phyloP scores from a whole-genome alignment of 2,797 vertebrate genomes.

The Ptychobarbus kaznakovi region DNA sequence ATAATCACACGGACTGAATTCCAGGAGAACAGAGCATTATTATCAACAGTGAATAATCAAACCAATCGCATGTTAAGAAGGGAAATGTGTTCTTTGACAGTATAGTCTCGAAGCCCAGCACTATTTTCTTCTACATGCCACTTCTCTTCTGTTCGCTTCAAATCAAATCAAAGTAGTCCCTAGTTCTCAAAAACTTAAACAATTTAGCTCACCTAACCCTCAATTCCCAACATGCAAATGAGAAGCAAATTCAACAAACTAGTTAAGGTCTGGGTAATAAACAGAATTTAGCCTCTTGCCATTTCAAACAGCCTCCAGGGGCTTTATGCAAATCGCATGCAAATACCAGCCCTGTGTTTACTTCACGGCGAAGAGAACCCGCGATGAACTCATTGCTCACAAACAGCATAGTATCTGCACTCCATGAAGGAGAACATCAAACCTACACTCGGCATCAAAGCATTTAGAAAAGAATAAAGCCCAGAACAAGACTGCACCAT shows the following conservation, averaged over 20 bases:
- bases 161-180: conserved; percentile 54
- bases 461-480: background rate
- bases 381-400: background rate
- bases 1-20: too few species aligned
- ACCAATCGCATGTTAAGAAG: conserved; percentile 34
- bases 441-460: background rate
- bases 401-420: conserved; percentile 6
- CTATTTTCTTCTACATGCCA: conserved; percentile 2
- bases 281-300: conserved; percentile 83
- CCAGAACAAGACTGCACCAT: background rate
- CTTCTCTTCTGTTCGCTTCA: conserved; percentile 40
- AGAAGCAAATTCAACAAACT: conserved; percentile 79
- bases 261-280: conserved; percentile 78
- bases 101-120: background rate
- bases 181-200: conserved; percentile 74
- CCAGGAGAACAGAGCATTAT: too few species aligned
- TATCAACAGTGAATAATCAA: conserved; percentile 45
- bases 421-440: background rate
- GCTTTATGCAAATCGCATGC: conserved; percentile 80
- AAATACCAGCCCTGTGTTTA: conserved; percentile 73
- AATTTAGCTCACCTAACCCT: conserved; percentile 81
- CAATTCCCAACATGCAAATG: conserved; percentile 80
- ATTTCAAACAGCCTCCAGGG: conserved; percentile 77
- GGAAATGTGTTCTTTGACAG: conserved; percentile 27
- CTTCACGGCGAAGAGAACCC: conserved; percentile 57